A percentile compares a stretch with the other conserved stretches of the same genome.
Conservation (phyloP, 2,113 vertebrate genomes). For the Poecile atricapillus region DNA sequence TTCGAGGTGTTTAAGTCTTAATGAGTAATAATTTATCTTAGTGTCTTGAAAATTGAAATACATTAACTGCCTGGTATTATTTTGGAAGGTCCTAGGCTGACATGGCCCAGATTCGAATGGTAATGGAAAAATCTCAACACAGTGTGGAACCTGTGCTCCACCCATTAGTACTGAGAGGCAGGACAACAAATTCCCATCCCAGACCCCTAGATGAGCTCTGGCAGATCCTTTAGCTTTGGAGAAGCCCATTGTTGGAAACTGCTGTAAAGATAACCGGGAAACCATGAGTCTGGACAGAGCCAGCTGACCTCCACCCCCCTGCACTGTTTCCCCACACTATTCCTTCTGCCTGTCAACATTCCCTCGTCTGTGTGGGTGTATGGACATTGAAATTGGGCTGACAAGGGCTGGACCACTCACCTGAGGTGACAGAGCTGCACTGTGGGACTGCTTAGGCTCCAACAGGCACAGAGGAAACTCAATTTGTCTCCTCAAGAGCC, state of each 20-base stretch:
- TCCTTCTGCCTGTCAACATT: background rate
- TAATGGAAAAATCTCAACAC: background rate
- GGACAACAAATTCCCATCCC: background rate
- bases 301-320: background rate
- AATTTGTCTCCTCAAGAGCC: conserved; percentile 36
- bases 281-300: background rate
- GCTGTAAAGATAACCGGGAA: background rate
- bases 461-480: background rate
- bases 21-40: background rate
- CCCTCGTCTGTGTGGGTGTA: fast-evolving
- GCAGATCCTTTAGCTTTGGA: background rate
- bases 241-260: background rate
- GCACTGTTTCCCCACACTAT: fast-evolving
- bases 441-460: background rate
- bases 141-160: background rate
- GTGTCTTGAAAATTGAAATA: background rate
- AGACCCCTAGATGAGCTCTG: background rate
- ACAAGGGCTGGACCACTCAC: background rate
- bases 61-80: background rate
- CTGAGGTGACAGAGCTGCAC: background rate
- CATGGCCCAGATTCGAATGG: background rate
- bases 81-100: background rate
- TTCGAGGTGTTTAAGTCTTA: background rate
- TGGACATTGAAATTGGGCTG: fast-evolving
- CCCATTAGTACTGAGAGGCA: background rate